Percentiles rank a stretch among this genome's conserved stretches.
These are phyloP conservation scores for Tenodera sinensis DNA, from an alignment of 2,888 invertebrate species.

Conservation along the genomic window DNA sequence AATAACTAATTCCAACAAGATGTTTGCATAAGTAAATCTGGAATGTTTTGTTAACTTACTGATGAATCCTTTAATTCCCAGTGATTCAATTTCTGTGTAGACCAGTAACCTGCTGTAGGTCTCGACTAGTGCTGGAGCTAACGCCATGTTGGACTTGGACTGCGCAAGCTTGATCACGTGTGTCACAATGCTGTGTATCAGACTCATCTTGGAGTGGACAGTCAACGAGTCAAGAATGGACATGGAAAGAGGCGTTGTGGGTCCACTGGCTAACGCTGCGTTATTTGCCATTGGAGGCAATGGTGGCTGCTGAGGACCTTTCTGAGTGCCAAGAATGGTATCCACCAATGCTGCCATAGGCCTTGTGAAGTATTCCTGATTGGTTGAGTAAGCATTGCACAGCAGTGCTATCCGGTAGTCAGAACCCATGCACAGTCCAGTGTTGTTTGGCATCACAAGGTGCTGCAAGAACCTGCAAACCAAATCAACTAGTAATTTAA, in stretches of 20 bases:
- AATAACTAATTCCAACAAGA: too few relatives aligned
- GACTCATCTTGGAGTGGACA: constrained; percentile 92
- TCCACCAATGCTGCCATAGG: constrained; percentile 92
- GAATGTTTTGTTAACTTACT: constrained; percentile 58
- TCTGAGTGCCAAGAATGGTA: constrained; percentile 62
- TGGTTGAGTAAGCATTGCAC: constrained; percentile 94
- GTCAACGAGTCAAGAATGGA: constrained; percentile 89
- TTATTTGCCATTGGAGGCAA: constrained; percentile 49
- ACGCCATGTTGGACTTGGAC: constrained; percentile 75
- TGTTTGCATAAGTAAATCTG: too few relatives aligned
- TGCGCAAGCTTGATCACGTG: constrained; percentile 89
- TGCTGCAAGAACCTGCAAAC: constrained; percentile 75
- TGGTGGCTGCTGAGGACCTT: constrained; percentile 46
- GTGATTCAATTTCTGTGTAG: constrained; percentile 93
- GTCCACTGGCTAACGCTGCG: constrained; percentile 51
- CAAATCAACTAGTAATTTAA: background rate
- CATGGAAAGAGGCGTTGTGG: constrained; percentile 87
- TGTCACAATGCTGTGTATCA: constrained; percentile 80
- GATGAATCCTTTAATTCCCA: constrained; percentile 95
- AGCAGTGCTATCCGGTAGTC: constrained; percentile 89
- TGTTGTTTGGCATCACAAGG: constrained; percentile 68
- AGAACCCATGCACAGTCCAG: constrained; percentile 67
- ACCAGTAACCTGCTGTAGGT: constrained; percentile 90
- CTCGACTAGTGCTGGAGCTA: constrained; percentile 90
- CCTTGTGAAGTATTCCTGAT: constrained; percentile 83